A percentile compares a stretch with the other conserved stretches of the same genome.
phyloP scores from a whole-genome alignment of 2,888 invertebrate species.

The Troides helena region DNA sequence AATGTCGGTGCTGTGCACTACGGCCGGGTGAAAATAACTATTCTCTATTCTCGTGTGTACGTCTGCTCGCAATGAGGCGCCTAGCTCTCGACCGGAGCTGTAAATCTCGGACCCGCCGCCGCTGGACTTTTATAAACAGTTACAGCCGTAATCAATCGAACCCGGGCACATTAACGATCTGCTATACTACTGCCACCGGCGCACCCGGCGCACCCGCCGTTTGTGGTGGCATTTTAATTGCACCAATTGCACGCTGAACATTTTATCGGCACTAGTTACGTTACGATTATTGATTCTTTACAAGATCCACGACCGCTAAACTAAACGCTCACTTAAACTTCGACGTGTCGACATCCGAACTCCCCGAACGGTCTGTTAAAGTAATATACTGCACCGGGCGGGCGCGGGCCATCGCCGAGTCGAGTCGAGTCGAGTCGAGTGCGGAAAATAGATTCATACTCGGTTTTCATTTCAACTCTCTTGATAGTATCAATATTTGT shows the following conservation, averaged over 20 bases:
- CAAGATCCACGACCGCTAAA: constrained; percentile 34
- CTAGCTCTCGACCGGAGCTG: constrained; percentile 48
- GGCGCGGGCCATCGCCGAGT: too few species aligned
- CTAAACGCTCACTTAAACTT: constrained; percentile 33
- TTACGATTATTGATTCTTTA: constrained; percentile 46
- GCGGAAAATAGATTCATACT: too few species aligned
- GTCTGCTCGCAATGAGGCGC: too few species aligned
- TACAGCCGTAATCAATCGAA: constrained; percentile 64
- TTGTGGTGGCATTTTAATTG: constrained; percentile 60
- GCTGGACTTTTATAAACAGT: constrained; percentile 73
- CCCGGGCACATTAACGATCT: constrained; percentile 61
- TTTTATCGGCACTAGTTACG: constrained; percentile 44
- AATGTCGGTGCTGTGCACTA: too few species aligned
- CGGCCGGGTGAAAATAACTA: too few species aligned
- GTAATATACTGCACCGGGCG: not conserved
- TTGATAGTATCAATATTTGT: too few species aligned
- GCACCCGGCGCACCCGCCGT: constrained; percentile 53
- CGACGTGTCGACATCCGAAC: constrained; percentile 23
- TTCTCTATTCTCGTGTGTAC: too few species aligned
- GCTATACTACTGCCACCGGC: constrained; percentile 36
- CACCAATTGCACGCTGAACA: constrained; percentile 52
- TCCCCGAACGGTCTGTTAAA: constrained; percentile 10
- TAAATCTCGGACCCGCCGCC: constrained; percentile 66
- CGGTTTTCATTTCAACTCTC: too few species aligned
- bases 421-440: too few species aligned